Evolutionary conservation across 2,797 vertebrate species (phyloP).

Genomic region (Pipistrellus pipistrellus): DNA sequence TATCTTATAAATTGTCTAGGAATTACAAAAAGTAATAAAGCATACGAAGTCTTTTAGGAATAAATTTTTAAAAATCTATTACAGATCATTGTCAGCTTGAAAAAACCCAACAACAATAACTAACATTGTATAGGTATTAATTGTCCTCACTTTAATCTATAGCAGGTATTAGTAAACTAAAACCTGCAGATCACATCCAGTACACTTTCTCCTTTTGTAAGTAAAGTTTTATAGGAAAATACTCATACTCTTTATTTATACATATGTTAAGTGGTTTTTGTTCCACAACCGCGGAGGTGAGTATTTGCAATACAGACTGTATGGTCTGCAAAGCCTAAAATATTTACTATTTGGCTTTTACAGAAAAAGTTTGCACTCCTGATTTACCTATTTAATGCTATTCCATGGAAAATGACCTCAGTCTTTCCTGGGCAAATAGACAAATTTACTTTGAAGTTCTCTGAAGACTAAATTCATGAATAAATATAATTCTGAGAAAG

Average conservation of each 20-base stretch:
- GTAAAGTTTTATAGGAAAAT: neutral
- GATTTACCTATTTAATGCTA: neutral
- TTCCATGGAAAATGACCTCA: neutral
- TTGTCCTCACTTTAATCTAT: neutral
- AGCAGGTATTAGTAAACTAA: neutral
- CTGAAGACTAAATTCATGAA: neutral
- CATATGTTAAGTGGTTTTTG: neutral
- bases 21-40: neutral
- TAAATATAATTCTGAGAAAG: constrained; percentile 10
- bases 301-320: neutral
- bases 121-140: neutral
- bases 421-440: neutral
- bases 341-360: neutral
- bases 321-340: neutral
- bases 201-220: neutral
- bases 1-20: neutral
- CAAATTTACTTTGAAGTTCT: neutral
- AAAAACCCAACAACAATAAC: neutral
- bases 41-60: neutral
- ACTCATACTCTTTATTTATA: neutral
- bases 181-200: neutral
- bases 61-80: neutral
- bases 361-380: neutral
- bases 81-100: neutral
- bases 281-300: neutral